A percentile compares a stretch with the other conserved stretches of the same genome.
These are phyloP conservation scores for Trachelus stipa DNA, from an alignment of 2,888 invertebrate genomes.

Conservation along the genomic window DNA sequence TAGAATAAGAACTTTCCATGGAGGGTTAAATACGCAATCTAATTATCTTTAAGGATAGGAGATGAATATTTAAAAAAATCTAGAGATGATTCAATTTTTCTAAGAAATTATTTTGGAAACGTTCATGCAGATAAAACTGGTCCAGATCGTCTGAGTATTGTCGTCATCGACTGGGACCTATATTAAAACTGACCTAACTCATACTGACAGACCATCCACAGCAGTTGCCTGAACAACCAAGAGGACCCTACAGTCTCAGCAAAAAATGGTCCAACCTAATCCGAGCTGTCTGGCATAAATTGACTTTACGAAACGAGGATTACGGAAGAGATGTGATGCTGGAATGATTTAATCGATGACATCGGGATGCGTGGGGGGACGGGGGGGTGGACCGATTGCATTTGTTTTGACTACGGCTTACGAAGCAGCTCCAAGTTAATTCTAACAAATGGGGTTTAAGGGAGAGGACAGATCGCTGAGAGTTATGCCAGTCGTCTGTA, in stretches of 20 bases:
- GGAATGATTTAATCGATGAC: conserved; percentile 8
- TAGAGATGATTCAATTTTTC: background rate
- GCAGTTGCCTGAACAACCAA: background rate
- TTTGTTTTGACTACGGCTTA: conserved; percentile 17
- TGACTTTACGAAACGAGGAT: background rate
- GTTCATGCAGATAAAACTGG: background rate
- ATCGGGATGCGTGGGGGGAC: background rate
- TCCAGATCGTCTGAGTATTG: background rate
- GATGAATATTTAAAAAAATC: background rate
- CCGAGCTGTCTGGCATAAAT: background rate
- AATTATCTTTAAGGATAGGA: background rate
- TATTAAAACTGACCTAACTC: background rate
- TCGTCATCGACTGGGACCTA: background rate
- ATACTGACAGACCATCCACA: background rate
- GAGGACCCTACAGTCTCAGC: background rate
- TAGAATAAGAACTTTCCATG: background rate
- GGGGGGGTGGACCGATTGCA: background rate
- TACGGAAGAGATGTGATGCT: background rate
- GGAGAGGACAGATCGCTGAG: conserved; percentile 16
- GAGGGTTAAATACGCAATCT: background rate
- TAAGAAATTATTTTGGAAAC: no score
- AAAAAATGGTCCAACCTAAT: background rate
- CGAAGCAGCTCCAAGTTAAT: conserved; percentile 17
- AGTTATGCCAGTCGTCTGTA: background rate
- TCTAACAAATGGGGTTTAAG: conserved; percentile 14